Evolutionary conservation across 2,888 invertebrate species (phyloP), one percentile per base, ranked within the genome.

Genomic region (Hydrotaea cyrtoneurina): DNA sequence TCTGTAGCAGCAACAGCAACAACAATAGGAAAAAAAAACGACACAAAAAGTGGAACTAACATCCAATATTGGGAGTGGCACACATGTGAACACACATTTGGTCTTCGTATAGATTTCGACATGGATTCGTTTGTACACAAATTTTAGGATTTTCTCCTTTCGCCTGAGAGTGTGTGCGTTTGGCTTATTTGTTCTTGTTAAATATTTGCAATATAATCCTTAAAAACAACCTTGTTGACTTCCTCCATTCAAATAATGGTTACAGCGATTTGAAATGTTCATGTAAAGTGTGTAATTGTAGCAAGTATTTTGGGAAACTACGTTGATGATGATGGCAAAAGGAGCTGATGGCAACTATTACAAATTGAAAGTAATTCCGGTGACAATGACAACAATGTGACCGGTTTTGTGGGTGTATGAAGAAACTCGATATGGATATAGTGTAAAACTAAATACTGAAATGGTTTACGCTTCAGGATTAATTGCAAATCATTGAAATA

Each of bases 131-230:
- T 69, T 69, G 21, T 46, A 23, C 43, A 69, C 2, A 69, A 4
- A 69, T 69, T 69, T 62, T 23, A 69, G 23, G 21, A 69, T 69
- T 39, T 11, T 46, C 17, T 46, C 21, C 23, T 39, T 43, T 59
- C 13, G 13, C 64, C 46, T 69, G 69, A 46, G 21, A 21, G 8
- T 2, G 31, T 31, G 17, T 36, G 59, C 26, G 59, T 43, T 46
- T 69, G 43, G 66, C 66, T 66, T 66, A 66, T 69, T 46, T 69
- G 46, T 11, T 69, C 8, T 46, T 69, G 43, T 46, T 46, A 66
- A 69, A 69, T 69, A 69, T 69, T 69, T 69, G 23, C 19, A 69
- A 21, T 62, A 13, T 69, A 69, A 69, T 69, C 69, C 69, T 69
- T 43, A 10, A 46, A 46, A 46, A 69, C 19, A 46, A 23, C 39